Percentiles rank a stretch among this genome's conserved stretches.
These are phyloP conservation scores for Scaptomyza flava DNA, from an alignment of 2,888 invertebrate genomes.

Conservation along the genomic window DNA sequence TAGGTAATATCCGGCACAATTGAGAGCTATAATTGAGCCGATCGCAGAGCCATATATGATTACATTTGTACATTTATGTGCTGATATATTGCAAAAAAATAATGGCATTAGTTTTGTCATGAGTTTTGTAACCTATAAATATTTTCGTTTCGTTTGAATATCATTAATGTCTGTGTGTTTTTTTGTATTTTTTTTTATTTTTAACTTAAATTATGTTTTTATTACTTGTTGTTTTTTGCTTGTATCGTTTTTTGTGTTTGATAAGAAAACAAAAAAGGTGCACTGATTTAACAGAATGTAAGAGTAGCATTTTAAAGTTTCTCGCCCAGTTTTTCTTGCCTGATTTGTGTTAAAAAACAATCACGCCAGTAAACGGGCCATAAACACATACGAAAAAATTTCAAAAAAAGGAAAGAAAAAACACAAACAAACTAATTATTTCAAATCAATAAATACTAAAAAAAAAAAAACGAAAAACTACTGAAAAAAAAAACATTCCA, in stretches of 20 bases:
- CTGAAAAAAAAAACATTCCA: slow-evolving; percentile 39
- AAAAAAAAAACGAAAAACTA: slow-evolving; percentile 12
- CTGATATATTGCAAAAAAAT: not conserved
- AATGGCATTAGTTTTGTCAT: not conserved
- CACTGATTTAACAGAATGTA: slow-evolving; percentile 83
- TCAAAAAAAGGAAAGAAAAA: slow-evolving; percentile 30
- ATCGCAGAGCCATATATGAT: slow-evolving; percentile 1
- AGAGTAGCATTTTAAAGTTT: slow-evolving; percentile 84
- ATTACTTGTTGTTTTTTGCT: slow-evolving; percentile 26
- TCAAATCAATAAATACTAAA: slow-evolving; percentile 49
- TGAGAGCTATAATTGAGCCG: slow-evolving; percentile 20
- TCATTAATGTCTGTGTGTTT: not conserved
- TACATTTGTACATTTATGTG: not conserved
- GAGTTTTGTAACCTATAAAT: not conserved
- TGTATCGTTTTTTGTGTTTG: slow-evolving; percentile 39
- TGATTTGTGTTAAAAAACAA: slow-evolving; percentile 76
- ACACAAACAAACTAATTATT: slow-evolving; percentile 49
- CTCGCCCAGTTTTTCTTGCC: slow-evolving; percentile 82
- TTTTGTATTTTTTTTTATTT: slow-evolving; percentile 2
- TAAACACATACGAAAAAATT: slow-evolving; percentile 57
- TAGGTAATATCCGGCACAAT: not conserved
- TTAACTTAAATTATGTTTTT: slow-evolving; percentile 15
- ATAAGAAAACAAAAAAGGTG: slow-evolving; percentile 72
- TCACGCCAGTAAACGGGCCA: slow-evolving; percentile 82
- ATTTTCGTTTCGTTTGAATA: not conserved